phyloP scores from a whole-genome alignment of 2,888 invertebrate species.

The Stramonita haemastoma region DNA sequence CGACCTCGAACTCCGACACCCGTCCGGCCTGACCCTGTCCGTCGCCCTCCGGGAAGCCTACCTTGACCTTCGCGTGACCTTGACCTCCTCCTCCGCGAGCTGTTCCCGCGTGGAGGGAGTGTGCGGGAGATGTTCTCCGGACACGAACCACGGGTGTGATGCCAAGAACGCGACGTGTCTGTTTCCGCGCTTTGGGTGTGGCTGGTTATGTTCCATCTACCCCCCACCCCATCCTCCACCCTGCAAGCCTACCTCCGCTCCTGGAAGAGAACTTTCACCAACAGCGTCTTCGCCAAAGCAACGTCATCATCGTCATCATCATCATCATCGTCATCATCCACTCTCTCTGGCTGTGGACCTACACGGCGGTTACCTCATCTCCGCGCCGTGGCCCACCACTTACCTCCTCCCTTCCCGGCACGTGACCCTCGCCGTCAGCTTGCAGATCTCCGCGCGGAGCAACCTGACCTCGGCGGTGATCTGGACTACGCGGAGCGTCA shows the following conservation, averaged over 20 bases:
- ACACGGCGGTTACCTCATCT: constrained; percentile 23
- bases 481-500: constrained; percentile 28
- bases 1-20: constrained; percentile 42
- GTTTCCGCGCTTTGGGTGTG: constrained; percentile 35
- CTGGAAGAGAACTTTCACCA: constrained; percentile 16
- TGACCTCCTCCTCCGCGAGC: not conserved
- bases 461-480: constrained; percentile 34
- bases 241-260: constrained; percentile 20
- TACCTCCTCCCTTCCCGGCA: not conserved
- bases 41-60: constrained; percentile 48
- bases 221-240: constrained; percentile 12
- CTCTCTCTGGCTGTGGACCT: constrained; percentile 19
- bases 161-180: constrained; percentile 43
- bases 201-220: not conserved
- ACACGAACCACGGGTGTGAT: constrained; percentile 36
- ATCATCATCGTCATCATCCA: not conserved
- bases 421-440: constrained; percentile 23
- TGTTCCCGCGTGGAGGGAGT: constrained; percentile 42
- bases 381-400: constrained; percentile 17
- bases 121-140: constrained; percentile 39
- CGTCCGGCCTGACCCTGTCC: constrained; percentile 34
- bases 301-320: not conserved
- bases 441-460: constrained; percentile 18
- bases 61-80: constrained; percentile 46
- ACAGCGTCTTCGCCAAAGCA: not conserved